Conservation (phyloP, 2,888 invertebrate genomes). For the Drosophila prostipennis region DNA sequence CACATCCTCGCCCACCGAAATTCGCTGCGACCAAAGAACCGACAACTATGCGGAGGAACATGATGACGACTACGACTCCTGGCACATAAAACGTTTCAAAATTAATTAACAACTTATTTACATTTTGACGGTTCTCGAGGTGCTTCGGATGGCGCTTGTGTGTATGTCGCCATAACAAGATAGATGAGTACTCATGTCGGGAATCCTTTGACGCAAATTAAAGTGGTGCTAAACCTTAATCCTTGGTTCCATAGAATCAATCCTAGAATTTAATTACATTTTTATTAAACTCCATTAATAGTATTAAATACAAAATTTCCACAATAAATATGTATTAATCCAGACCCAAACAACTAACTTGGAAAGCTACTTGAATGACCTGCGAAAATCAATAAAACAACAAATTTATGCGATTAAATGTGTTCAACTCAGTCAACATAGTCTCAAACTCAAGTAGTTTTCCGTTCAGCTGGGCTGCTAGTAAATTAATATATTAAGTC, state of each 20-base stretch:
- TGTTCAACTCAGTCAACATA: not conserved
- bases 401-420: not conserved
- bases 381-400: not conserved
- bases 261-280: too few species aligned
- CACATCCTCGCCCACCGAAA: constrained; percentile 32
- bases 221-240: not conserved
- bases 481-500: not conserved
- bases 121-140: constrained; percentile 27
- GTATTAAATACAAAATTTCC: not conserved
- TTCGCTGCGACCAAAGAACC: constrained; percentile 9
- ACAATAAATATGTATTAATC: not conserved
- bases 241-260: too few species aligned
- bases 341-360: not conserved
- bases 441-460: not conserved
- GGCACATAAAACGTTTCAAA: constrained; percentile 53
- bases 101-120: constrained; percentile 71
- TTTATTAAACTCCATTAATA: too few species aligned
- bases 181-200: not conserved
- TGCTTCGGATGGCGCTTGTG: constrained; percentile 7
- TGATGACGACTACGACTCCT: constrained; percentile 25
- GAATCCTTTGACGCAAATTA: constrained; percentile 12
- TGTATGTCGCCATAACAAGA: constrained; percentile 8
- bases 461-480: too few species aligned
- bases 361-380: not conserved
- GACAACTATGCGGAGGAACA: constrained; percentile 20